Percentiles rank a stretch among this genome's conserved stretches.
Evolutionary conservation across 2,888 invertebrate species (phyloP).

Genomic region (Ichneumon xanthorius): DNA sequence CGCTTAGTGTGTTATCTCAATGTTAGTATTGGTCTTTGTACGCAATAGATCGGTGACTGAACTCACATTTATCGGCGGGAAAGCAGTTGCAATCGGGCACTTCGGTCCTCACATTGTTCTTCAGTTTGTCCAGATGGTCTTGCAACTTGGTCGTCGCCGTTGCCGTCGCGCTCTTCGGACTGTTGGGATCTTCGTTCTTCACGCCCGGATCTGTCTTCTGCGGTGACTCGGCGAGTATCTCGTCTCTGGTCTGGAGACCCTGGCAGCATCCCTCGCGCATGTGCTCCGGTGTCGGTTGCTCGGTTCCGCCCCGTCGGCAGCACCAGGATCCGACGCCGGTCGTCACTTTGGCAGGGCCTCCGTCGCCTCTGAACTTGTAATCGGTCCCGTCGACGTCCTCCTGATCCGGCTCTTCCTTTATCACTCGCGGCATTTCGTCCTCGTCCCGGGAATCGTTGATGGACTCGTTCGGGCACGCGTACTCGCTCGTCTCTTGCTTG

Average conservation of each 20-base stretch:
- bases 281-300: constrained; percentile 90
- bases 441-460: constrained; percentile 68
- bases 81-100: constrained; percentile 96
- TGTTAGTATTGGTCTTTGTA: constrained; percentile 82
- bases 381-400: constrained; percentile 71
- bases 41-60: constrained; percentile 73
- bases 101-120: constrained; percentile 91
- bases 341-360: constrained; percentile 88
- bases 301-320: constrained; percentile 90
- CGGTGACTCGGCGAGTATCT: constrained; percentile 87
- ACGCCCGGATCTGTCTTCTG: constrained; percentile 81
- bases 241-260: constrained; percentile 90
- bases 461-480: constrained; percentile 71
- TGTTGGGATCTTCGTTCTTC: constrained; percentile 78
- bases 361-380: constrained; percentile 88
- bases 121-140: constrained; percentile 87
- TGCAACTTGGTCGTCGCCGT: constrained; percentile 87
- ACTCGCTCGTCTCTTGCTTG: constrained; percentile 78
- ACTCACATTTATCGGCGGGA: constrained; percentile 91
- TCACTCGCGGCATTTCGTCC: constrained; percentile 65
- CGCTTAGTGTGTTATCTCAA: constrained; percentile 81
- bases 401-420: constrained; percentile 79
- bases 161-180: constrained; percentile 78
- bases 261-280: constrained; percentile 90
- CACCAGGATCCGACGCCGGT: constrained; percentile 90